Percentiles rank a stretch among this genome's conserved stretches.
Evolutionary conservation across 2,113 vertebrate species (phyloP).

Genomic region (Agapornis roseicollis): DNA sequence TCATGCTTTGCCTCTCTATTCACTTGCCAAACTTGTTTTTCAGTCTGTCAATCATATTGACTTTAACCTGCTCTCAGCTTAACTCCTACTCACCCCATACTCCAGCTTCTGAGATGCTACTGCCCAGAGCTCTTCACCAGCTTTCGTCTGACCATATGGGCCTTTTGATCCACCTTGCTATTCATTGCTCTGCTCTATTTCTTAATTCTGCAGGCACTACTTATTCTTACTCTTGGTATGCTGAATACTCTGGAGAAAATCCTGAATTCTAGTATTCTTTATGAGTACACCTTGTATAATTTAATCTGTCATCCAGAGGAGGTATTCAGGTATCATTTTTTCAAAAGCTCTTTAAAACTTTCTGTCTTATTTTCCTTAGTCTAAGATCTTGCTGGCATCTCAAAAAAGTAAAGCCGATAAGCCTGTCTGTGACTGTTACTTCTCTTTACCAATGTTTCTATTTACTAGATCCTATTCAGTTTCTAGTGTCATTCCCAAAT

Average conservation of each 20-base stretch:
- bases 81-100: neutral
- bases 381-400: neutral
- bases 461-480: neutral
- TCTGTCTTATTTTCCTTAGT: neutral
- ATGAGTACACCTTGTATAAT: neutral
- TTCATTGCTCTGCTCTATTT: neutral
- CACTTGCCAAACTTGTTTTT: neutral
- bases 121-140: neutral
- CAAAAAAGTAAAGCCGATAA: neutral
- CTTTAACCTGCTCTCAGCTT: neutral
- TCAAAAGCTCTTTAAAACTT: neutral
- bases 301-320: neutral
- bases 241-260: neutral
- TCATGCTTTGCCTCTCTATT: neutral
- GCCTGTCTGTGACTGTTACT: neutral
- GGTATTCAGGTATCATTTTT: neutral
- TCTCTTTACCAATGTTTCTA: neutral
- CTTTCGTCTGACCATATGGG: neutral
- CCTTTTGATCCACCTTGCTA: neutral
- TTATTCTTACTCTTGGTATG: neutral
- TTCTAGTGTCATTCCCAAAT: neutral
- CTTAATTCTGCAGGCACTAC: neutral
- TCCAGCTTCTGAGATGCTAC: neutral
- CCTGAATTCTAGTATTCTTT: neutral
- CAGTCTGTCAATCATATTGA: neutral